phyloP scores from a whole-genome alignment of 1,140 invertebrate genomes.

The Drosophila oshimai region DNA sequence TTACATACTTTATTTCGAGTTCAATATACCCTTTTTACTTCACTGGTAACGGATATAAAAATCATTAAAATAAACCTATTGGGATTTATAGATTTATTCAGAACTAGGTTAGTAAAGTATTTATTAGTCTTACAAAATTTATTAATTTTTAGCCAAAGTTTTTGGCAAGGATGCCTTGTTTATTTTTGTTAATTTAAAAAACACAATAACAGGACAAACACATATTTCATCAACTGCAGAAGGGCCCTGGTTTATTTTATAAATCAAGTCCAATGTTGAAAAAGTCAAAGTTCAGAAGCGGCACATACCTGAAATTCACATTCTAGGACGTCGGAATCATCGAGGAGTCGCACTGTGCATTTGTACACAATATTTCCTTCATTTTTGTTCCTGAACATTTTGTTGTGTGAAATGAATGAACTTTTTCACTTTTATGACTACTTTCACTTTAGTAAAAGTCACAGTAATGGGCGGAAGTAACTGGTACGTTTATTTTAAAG shows the following conservation, averaged over 20 bases:
- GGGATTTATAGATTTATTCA: slow-evolving; percentile 9
- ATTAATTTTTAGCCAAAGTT: background rate
- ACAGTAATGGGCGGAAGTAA: slow-evolving; percentile 19
- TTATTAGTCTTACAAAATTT: background rate
- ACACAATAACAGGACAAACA: background rate
- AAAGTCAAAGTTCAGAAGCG: background rate
- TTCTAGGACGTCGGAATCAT: slow-evolving; percentile 96
- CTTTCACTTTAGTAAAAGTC: slow-evolving; percentile 5
- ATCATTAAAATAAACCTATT: background rate
- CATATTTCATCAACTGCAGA: background rate
- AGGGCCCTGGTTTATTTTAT: background rate
- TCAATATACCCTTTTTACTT: no score
- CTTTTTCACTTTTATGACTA: background rate
- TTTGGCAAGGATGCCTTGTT: background rate
- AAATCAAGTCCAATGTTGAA: slow-evolving; percentile 7
- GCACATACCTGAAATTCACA: slow-evolving; percentile 95
- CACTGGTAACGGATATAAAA: no score
- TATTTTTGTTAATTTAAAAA: no score
- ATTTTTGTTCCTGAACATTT: slow-evolving; percentile 87
- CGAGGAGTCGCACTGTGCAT: slow-evolving; percentile 95
- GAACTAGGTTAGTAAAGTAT: background rate
- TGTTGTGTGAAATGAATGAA: slow-evolving; percentile 19
- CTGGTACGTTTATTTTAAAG: background rate
- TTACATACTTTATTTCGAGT: no score
- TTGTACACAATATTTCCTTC: slow-evolving; percentile 94